Percentiles rank a stretch among this genome's conserved stretches.
These are phyloP conservation scores for Gadus chalcogrammus DNA, from an alignment of 2,113 vertebrate species.

Conservation along the genomic window DNA sequence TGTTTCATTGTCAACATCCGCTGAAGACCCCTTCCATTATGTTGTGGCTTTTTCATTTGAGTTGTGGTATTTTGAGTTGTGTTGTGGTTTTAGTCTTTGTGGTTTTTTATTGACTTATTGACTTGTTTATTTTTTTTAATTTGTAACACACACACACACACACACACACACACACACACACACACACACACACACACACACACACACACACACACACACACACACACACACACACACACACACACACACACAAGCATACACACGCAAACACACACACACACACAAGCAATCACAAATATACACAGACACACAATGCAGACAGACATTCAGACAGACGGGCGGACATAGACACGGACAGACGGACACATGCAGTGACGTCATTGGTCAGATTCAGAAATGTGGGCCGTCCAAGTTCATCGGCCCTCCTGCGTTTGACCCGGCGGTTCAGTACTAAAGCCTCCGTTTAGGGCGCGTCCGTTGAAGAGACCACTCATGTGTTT, in stretches of 20 bases:
- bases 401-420: slow-evolving; percentile 67
- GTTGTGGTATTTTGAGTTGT: too few species aligned
- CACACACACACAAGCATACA: not conserved
- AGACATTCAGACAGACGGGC: slow-evolving; percentile 7
- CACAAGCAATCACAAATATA: slow-evolving; percentile 22
- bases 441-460: slow-evolving; percentile 75
- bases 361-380: slow-evolving; percentile 28
- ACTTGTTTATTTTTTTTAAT: too few species aligned
- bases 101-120: too few species aligned
- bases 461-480: slow-evolving; percentile 72
- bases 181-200: too few species aligned
- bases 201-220: not conserved
- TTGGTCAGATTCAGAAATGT: slow-evolving; percentile 71
- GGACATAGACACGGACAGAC: slow-evolving; percentile 1
- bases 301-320: not conserved
- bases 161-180: too few species aligned
- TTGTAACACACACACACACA: too few species aligned
- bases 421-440: slow-evolving; percentile 61
- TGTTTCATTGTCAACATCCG: too few species aligned
- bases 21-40: too few species aligned
- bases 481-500: slow-evolving; percentile 79
- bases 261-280: slow-evolving; percentile 18
- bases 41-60: too few species aligned
- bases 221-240: not conserved
- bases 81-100: too few species aligned